phyloP scores from a whole-genome alignment of 1,140 invertebrate genomes.

The Latrodectus geometricus region DNA sequence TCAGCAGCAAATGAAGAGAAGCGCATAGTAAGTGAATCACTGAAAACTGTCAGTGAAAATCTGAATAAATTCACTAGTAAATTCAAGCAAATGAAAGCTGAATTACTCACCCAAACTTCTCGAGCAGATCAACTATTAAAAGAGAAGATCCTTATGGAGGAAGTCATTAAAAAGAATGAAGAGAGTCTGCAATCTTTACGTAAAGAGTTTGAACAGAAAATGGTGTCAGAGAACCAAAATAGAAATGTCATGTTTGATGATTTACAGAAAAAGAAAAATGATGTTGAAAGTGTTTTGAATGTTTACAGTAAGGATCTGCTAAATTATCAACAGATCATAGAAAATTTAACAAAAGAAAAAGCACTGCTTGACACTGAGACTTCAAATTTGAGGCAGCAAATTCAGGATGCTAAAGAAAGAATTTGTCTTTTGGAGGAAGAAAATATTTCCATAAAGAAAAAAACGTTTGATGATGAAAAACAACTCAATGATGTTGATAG shows the following conservation, averaged over 20 bases:
- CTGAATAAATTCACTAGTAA: slow-evolving; percentile 70
- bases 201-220: slow-evolving; percentile 55
- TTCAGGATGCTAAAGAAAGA: slow-evolving; percentile 14
- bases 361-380: slow-evolving; percentile 64
- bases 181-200: slow-evolving; percentile 36
- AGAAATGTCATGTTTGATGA: slow-evolving; percentile 52
- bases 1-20: slow-evolving; percentile 70
- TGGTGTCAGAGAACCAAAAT: slow-evolving; percentile 49
- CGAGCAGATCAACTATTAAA: slow-evolving; percentile 63
- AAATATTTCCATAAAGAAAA: slow-evolving; percentile 11
- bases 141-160: slow-evolving; percentile 62
- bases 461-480: slow-evolving; percentile 3
- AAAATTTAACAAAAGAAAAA: slow-evolving; percentile 64
- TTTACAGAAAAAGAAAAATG: slow-evolving; percentile 53
- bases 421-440: slow-evolving; percentile 25
- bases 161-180: slow-evolving; percentile 40
- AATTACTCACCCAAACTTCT: slow-evolving; percentile 67
- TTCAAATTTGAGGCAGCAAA: slow-evolving; percentile 43
- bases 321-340: slow-evolving; percentile 63
- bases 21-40: slow-evolving; percentile 68
- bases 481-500: background rate
- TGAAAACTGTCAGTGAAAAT: slow-evolving; percentile 68
- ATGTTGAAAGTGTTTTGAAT: slow-evolving; percentile 55
- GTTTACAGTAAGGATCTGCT: slow-evolving; percentile 64
- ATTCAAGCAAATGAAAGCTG: slow-evolving; percentile 70